Base-by-base conservation (phyloP, 2,888 invertebrate species). In the Acrocera orbiculus region DNA sequence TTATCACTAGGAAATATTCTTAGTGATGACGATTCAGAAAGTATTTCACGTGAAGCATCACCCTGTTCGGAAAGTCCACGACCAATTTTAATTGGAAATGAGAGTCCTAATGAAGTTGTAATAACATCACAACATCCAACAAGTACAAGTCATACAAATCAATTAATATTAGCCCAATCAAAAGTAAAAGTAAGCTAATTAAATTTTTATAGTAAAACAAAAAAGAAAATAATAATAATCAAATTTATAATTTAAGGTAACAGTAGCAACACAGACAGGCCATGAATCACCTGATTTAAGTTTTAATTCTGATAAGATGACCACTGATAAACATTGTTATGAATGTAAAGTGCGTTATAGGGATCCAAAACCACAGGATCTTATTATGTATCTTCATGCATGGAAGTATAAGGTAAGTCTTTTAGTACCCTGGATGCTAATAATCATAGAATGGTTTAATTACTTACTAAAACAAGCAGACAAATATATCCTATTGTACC, bases 371-470 rank as follows among this genome's bases (percentile, higher is more conserved):
- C 85, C 87, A 0, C 73, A 81, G 45, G 89, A 93, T 59, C 70
- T 95, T 39, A 79, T 92, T 46, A 89, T 95, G 86, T 95, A 87
- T 61, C 70, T 95, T 27, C 95, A 95, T 61, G 93, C 93, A 19
- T 85, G 85, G 82, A 83, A 83, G 51, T 87, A 87, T 58, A 76
- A 76, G 71, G 81, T 81, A 54, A 11, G 8, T n/a, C n/a, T n/a
- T n/a, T n/a, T n/a, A n/a, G n/a, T n/a, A n/a, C n/a, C n/a, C n/a
- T n/a, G n/a, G n/a, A n/a, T n/a, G n/a, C n/a, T n/a, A n/a, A n/a
- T n/a, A n/a, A n/a, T n/a, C n/a, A n/a, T n/a, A n/a, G n/a, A n/a
- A n/a, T n/a, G n/a, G n/a, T n/a, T n/a, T n/a, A n/a, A n/a, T n/a
- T n/a, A n/a, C n/a, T n/a, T n/a, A n/a, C n/a, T n/a, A n/a, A n/a